phyloP scores from a whole-genome alignment of 2,113 vertebrate species.

The Reinhardtius hippoglossoides region DNA sequence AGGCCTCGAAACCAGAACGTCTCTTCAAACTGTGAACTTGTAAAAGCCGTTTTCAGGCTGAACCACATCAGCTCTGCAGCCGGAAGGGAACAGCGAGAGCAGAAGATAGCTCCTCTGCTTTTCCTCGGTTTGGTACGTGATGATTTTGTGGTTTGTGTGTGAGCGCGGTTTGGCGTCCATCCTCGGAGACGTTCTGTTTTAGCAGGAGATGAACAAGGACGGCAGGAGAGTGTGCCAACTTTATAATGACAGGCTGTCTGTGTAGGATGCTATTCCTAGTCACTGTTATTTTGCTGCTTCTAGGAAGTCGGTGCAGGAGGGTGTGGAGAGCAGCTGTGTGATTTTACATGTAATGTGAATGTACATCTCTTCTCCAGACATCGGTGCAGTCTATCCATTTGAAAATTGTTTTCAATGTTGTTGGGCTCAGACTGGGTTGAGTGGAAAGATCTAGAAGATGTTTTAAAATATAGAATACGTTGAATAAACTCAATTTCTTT shows the following conservation, averaged over 20 bases:
- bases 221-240: constrained; percentile 48
- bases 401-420: constrained; percentile 26
- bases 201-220: constrained; percentile 51
- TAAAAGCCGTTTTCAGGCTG: constrained; percentile 41
- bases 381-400: neutral
- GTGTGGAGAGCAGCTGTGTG: constrained; percentile 45
- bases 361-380: constrained; percentile 63
- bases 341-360: constrained; percentile 40
- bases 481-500: neutral
- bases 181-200: constrained; percentile 47
- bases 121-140: constrained; percentile 49
- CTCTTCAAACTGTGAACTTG: constrained; percentile 31
- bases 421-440: neutral
- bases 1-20: constrained; percentile 22
- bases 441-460: neutral
- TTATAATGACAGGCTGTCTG: constrained; percentile 75
- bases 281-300: constrained; percentile 71
- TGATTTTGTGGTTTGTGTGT: constrained; percentile 62
- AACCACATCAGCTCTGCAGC: constrained; percentile 36
- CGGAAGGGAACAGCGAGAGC: constrained; percentile 16
- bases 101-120: constrained; percentile 17
- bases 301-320: constrained; percentile 56
- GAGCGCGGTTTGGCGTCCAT: constrained; percentile 28
- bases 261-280: constrained; percentile 71
- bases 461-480: neutral